phyloP scores from a whole-genome alignment of 2,888 invertebrate genomes.

The Siphlonurus alternatus region DNA sequence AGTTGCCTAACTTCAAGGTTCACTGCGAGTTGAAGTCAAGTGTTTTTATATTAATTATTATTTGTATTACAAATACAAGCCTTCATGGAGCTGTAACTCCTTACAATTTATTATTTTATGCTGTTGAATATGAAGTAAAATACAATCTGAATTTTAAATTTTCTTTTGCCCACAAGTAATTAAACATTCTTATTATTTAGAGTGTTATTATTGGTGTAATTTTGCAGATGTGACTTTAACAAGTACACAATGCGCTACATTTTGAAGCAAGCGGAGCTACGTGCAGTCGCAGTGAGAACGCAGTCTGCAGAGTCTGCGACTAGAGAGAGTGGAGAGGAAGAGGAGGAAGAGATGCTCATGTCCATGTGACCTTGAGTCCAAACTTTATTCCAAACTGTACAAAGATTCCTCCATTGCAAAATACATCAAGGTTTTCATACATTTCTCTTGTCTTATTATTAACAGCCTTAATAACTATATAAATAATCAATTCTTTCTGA shows the following conservation, averaged over 20 bases:
- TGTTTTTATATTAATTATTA: no score
- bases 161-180: no score
- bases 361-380: not conserved
- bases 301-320: constrained; percentile 10
- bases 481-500: not conserved
- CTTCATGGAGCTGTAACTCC: no score
- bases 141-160: no score
- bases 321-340: constrained; percentile 12
- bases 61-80: no score
- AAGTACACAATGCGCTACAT: constrained; percentile 66
- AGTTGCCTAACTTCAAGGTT: no score
- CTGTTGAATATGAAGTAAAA: no score
- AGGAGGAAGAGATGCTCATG: constrained; percentile 18
- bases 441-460: not conserved
- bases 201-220: no score
- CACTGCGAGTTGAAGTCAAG: no score
- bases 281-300: constrained; percentile 19
- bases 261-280: constrained; percentile 32
- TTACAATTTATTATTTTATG: no score
- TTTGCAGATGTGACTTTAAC: constrained; percentile 75
- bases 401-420: not conserved
- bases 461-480: not conserved
- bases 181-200: no score
- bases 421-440: not conserved
- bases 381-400: not conserved